A percentile compares a stretch with the other conserved stretches of the same genome.
phyloP scores from a whole-genome alignment of 2,888 invertebrate genomes.

The Hoplodrina ambigua region DNA sequence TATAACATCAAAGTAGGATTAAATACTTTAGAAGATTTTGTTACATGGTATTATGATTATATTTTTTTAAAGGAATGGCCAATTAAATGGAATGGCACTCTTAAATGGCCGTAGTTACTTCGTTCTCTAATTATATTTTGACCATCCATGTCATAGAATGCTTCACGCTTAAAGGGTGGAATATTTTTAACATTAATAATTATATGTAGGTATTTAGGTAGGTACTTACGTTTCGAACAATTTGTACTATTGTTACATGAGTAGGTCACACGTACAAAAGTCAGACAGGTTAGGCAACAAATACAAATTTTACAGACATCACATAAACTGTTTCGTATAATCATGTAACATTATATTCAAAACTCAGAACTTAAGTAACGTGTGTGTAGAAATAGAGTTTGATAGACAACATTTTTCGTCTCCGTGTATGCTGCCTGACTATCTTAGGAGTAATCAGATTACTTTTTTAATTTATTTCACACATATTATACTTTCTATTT shows the following conservation, averaged over 20 bases:
- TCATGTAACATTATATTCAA: no score
- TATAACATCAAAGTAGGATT: neutral
- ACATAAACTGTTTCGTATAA: neutral
- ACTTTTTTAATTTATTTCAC: no score
- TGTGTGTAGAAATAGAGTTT: no score
- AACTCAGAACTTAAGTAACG: no score
- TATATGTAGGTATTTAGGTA: neutral
- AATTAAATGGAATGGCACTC: conserved; percentile 1
- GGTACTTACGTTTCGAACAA: neutral
- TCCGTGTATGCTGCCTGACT: no score
- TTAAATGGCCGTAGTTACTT: conserved; percentile 12
- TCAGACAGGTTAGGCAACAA: neutral
- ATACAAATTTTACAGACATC: neutral
- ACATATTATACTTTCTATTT: no score
- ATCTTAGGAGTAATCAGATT: no score
- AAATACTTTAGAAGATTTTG: neutral
- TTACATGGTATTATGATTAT: conserved; percentile 3
- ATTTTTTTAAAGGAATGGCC: no score
- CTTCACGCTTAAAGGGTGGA: conserved; percentile 16
- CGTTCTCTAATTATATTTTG: conserved; percentile 12
- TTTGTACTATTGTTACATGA: neutral
- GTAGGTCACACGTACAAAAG: neutral
- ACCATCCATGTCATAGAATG: conserved; percentile 26
- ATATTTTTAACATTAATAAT: conserved; percentile 27
- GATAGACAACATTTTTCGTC: no score